Evolutionary conservation across 2,888 invertebrate genomes (phyloP).

Genomic region (Platypus cylindrus): DNA sequence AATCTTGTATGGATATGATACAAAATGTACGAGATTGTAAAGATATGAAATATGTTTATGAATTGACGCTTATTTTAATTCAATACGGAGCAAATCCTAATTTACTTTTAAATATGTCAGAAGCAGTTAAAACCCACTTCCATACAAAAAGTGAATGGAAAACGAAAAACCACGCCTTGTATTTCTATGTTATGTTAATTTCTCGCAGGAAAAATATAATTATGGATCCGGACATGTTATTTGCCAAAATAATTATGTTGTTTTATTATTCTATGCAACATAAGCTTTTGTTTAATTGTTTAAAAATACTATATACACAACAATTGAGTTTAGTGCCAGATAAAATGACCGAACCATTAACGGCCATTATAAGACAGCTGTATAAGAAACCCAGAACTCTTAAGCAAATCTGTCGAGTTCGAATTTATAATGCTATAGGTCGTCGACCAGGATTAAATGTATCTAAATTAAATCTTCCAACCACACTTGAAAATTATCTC

Average conservation of each 20-base stretch:
- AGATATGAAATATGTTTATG: slow-evolving; percentile 57
- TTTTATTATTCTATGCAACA: slow-evolving; percentile 58
- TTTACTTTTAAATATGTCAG: slow-evolving; percentile 41
- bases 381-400: slow-evolving; percentile 54
- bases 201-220: slow-evolving; percentile 52
- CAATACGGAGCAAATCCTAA: slow-evolving; percentile 66
- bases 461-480: slow-evolving; percentile 54
- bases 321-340: slow-evolving; percentile 50
- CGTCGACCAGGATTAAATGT: slow-evolving; percentile 51
- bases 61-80: slow-evolving; percentile 54
- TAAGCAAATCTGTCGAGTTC: slow-evolving; percentile 58
- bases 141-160: slow-evolving; percentile 40
- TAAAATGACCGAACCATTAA: slow-evolving; percentile 48
- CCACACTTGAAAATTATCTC: slow-evolving; percentile 54
- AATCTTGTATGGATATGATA: slow-evolving; percentile 57
- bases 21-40: slow-evolving; percentile 51
- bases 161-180: slow-evolving; percentile 48
- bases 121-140: slow-evolving; percentile 33
- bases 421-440: slow-evolving; percentile 53
- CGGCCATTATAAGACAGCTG: slow-evolving; percentile 47
- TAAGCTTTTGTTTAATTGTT: slow-evolving; percentile 51
- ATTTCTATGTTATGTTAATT: slow-evolving; percentile 58
- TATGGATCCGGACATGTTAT: slow-evolving; percentile 48
- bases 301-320: slow-evolving; percentile 52
- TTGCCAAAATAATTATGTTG: slow-evolving; percentile 51